Conservation (phyloP, 2,888 invertebrate species). For the Drosophila eohydei region DNA sequence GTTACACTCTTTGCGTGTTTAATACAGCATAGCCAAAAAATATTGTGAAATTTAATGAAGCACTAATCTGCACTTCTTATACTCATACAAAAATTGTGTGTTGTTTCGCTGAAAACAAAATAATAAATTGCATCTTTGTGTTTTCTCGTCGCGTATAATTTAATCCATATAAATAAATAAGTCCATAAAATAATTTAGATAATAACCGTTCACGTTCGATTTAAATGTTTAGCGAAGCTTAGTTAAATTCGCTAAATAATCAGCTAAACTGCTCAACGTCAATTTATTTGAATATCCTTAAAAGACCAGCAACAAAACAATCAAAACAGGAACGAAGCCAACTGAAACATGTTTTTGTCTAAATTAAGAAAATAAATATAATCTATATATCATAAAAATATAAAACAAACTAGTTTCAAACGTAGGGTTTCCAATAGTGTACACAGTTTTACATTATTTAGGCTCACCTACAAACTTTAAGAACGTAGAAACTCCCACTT, state of each 20-base stretch:
- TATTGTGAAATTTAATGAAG: constrained; percentile 52
- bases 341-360: too few species aligned
- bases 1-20: constrained; percentile 74
- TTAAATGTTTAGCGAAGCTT: not conserved
- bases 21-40: constrained; percentile 58
- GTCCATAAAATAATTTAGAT: not conserved
- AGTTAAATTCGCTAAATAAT: not conserved
- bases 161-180: not conserved
- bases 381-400: not conserved
- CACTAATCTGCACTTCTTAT: constrained; percentile 47
- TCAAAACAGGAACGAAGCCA: too few species aligned
- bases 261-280: not conserved
- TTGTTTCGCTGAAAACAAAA: constrained; percentile 30
- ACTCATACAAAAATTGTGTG: constrained; percentile 23
- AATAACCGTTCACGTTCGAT: not conserved
- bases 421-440: not conserved
- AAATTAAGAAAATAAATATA: too few species aligned
- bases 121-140: not conserved
- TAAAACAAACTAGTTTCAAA: too few species aligned
- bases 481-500: not conserved
- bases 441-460: not conserved
- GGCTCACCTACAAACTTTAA: not conserved
- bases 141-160: not conserved
- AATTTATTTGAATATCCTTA: not conserved
- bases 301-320: too few species aligned